A percentile compares a stretch with the other conserved stretches of the same genome.
phyloP scores from a whole-genome alignment of 1,140 invertebrate genomes.

The Aporrectodea caliginosa region DNA sequence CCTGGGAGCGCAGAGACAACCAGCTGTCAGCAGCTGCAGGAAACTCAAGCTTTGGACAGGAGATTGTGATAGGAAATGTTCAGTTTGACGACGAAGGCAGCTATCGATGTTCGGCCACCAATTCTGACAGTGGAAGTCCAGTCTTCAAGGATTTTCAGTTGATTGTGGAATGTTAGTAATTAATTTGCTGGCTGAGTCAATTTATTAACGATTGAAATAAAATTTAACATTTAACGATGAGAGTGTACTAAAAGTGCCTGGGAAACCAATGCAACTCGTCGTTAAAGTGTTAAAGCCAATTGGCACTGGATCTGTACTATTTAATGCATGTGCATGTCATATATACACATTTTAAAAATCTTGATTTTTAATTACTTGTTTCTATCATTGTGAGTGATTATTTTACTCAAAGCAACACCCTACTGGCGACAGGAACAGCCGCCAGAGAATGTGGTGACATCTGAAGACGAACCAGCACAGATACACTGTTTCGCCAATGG shows the following conservation, averaged over 20 bases:
- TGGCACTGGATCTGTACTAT: no score
- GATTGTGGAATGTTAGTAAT: slow-evolving; percentile 22
- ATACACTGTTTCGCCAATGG: slow-evolving; percentile 85
- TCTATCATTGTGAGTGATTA: not conserved
- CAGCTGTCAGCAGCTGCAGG: slow-evolving; percentile 66
- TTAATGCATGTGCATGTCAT: no score
- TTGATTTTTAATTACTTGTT: no score
- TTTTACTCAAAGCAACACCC: slow-evolving; percentile 66
- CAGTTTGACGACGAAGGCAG: slow-evolving; percentile 79
- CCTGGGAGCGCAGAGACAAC: slow-evolving; percentile 72
- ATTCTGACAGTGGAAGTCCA: slow-evolving; percentile 74
- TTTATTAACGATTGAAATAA: no score
- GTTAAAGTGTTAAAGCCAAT: no score
- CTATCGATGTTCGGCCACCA: slow-evolving; percentile 86
- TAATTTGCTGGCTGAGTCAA: no score
- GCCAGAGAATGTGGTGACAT: slow-evolving; percentile 75
- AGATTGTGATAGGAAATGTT: slow-evolving; percentile 77
- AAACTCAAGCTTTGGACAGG: slow-evolving; percentile 85
- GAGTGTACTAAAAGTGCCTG: no score
- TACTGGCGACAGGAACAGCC: slow-evolving; percentile 90
- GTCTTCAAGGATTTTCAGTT: slow-evolving; percentile 5
- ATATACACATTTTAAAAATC: no score
- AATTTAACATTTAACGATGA: no score
- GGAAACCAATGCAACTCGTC: no score
- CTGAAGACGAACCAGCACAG: slow-evolving; percentile 82